phyloP scores from a whole-genome alignment of 2,113 vertebrate genomes.

The Scolopax mira region DNA sequence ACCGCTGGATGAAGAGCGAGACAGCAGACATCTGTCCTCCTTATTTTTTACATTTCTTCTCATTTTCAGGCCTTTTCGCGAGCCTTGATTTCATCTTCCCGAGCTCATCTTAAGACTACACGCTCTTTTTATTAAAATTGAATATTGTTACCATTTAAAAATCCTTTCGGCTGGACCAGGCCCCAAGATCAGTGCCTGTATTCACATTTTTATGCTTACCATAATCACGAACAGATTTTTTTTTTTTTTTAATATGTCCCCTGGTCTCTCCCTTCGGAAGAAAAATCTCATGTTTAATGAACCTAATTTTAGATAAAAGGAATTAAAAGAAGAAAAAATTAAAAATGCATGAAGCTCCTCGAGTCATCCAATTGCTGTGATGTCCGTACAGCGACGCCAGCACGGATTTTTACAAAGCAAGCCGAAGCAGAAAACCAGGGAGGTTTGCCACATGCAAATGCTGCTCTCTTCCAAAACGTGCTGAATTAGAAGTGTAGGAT shows the following conservation, averaged over 20 bases:
- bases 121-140: accelerated
- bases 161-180: neutral
- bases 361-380: conserved; percentile 33
- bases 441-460: neutral
- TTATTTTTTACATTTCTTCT: neutral
- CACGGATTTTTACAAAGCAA: neutral
- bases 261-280: conserved; percentile 22
- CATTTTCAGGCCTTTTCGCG: neutral
- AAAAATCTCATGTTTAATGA: conserved; percentile 40
- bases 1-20: accelerated
- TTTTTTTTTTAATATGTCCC: neutral
- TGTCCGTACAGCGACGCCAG: neutral
- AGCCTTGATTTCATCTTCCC: neutral
- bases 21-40: neutral
- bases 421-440: neutral
- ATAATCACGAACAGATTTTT: neutral
- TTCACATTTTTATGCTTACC: neutral
- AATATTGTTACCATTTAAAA: neutral
- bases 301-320: conserved; percentile 62
- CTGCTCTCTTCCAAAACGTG: neutral
- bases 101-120: neutral
- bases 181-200: neutral
- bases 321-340: conserved; percentile 44
- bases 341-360: conserved; percentile 55
- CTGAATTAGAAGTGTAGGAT: neutral